A percentile compares a stretch with the other conserved stretches of the same genome.
Evolutionary conservation across 2,888 invertebrate species (phyloP).

Genomic region (Neoaliturus tenellus): DNA sequence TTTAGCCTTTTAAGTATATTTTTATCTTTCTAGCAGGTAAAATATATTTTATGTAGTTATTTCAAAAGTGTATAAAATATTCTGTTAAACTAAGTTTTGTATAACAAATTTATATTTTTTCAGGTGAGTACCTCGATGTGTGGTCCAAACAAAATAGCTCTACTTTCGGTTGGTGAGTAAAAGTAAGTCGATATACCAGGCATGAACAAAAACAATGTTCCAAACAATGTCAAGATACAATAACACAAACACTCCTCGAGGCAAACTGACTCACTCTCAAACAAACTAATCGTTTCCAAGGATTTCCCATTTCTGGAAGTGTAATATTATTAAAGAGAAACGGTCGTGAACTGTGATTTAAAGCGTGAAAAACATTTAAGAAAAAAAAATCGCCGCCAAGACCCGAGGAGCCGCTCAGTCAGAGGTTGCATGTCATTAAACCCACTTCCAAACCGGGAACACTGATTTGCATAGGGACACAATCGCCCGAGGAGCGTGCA

Average conservation of each 20-base stretch:
- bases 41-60: too few relatives aligned
- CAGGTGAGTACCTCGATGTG: background rate
- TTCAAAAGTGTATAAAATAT: too few relatives aligned
- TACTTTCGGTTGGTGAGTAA: background rate
- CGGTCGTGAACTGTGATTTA: slow-evolving; percentile 34
- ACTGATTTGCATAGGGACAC: slow-evolving; percentile 35
- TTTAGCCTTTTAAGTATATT: too few relatives aligned
- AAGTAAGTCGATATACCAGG: background rate
- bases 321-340: background rate
- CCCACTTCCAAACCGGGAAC: slow-evolving; percentile 41
- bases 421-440: slow-evolving; percentile 11
- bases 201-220: background rate
- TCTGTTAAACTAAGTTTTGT: too few relatives aligned
- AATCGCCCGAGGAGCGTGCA: background rate
- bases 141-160: background rate
- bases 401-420: background rate
- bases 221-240: background rate
- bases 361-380: slow-evolving; percentile 11
- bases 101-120: background rate
- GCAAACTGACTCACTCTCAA: slow-evolving; percentile 4
- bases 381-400: background rate
- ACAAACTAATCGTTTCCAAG: slow-evolving; percentile 5
- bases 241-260: background rate
- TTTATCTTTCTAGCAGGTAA: too few relatives aligned
- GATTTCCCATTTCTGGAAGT: background rate